A percentile compares a stretch with the other conserved stretches of the same genome.
These are phyloP conservation scores for Hirundichthys speculiger DNA, from an alignment of 2,113 vertebrate species.

Conservation along the genomic window DNA sequence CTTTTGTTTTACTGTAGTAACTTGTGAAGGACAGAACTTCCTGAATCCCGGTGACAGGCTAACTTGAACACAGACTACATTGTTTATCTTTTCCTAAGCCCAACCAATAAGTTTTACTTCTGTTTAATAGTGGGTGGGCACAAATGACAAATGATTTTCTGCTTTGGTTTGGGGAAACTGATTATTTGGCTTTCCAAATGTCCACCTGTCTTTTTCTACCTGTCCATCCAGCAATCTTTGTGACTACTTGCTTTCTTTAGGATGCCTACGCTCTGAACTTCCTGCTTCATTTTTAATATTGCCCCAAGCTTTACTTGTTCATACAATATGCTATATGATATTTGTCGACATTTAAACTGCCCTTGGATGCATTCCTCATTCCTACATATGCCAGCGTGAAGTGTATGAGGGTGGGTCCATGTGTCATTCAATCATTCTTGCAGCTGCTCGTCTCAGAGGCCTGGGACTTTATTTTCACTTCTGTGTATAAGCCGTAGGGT, in stretches of 20 bases:
- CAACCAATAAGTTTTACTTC: too few species aligned
- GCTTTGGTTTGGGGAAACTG: background rate
- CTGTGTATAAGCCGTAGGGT: constrained; percentile 63
- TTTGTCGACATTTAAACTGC: constrained; percentile 61
- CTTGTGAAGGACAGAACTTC: too few species aligned
- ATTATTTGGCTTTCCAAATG: background rate
- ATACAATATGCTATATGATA: constrained; percentile 20
- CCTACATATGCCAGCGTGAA: constrained; percentile 39
- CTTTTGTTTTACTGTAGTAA: too few species aligned
- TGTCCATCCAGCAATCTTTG: constrained; percentile 1
- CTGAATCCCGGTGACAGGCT: too few species aligned
- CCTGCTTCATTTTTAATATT: constrained; percentile 5
- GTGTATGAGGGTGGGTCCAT: constrained; percentile 54
- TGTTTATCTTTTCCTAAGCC: too few species aligned
- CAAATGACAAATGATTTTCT: too few species aligned
- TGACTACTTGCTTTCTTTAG: background rate
- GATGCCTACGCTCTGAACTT: background rate
- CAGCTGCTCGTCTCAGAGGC: constrained; percentile 74
- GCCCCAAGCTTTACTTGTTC: constrained; percentile 19
- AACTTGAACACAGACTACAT: too few species aligned
- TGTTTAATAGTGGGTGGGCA: too few species aligned
- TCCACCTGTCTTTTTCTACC: background rate
- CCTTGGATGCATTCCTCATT: constrained; percentile 56
- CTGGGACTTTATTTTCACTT: constrained; percentile 58
- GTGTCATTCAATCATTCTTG: constrained; percentile 75